phyloP scores from a whole-genome alignment of 2,888 invertebrate species.

The Drosophila cognata region DNA sequence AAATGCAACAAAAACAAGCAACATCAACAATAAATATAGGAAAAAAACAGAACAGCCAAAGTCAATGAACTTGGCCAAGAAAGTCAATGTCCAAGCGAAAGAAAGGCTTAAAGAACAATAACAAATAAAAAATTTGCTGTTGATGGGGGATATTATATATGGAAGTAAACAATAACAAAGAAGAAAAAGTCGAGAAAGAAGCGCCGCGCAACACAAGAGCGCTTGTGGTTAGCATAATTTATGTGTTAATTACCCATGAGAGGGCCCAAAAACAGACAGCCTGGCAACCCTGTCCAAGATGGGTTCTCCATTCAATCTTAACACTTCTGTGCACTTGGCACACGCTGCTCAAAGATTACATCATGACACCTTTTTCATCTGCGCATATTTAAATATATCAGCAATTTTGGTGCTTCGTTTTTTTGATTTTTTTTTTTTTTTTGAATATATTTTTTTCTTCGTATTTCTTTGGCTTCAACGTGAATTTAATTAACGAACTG shows the following conservation, averaged over 20 bases:
- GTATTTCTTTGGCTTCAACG: constrained; percentile 15
- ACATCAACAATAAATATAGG: not conserved
- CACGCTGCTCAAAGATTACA: constrained; percentile 46
- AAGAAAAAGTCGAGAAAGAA: constrained; percentile 5
- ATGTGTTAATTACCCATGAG: constrained; percentile 42
- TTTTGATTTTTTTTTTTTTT: not conserved
- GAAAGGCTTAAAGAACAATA: constrained; percentile 40
- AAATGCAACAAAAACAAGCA: constrained; percentile 29
- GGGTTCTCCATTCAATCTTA: not conserved
- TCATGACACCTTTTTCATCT: constrained; percentile 48
- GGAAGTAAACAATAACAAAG: constrained; percentile 35
- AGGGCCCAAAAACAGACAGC: constrained; percentile 12
- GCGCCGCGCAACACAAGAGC: not conserved
- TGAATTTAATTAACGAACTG: constrained; percentile 63
- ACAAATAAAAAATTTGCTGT: not conserved
- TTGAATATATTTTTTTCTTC: constrained; percentile 1
- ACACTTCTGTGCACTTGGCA: constrained; percentile 36
- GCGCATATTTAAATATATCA: constrained; percentile 26
- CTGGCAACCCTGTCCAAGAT: constrained; percentile 10
- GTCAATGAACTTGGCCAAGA: constrained; percentile 59
- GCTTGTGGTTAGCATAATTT: constrained; percentile 41
- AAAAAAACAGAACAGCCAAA: constrained; percentile 33
- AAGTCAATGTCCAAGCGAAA: constrained; percentile 46
- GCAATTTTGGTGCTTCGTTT: constrained; percentile 1
- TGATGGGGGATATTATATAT: constrained; percentile 27